Evolutionary conservation across 2,888 invertebrate genomes (phyloP).

Genomic region (Psylliodes chrysocephalus): DNA sequence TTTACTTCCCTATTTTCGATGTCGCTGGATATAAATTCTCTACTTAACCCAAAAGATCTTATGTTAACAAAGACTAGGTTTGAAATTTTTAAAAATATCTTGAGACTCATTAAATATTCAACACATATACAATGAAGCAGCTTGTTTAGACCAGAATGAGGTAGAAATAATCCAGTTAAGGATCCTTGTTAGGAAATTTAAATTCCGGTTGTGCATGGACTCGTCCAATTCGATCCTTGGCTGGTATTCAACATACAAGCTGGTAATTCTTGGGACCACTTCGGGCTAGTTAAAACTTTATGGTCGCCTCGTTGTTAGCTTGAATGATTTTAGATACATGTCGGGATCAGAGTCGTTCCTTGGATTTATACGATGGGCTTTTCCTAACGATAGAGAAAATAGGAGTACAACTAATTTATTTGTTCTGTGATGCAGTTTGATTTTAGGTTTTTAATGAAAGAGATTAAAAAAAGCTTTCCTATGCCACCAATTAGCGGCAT

Average conservation of each 20-base stretch:
- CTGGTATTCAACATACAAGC: constrained; percentile 26
- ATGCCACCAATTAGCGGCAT: no score
- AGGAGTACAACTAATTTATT: no score
- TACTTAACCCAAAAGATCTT: no score
- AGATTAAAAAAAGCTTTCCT: no score
- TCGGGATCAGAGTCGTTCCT: neutral
- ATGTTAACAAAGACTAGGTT: no score
- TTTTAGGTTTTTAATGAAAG: no score
- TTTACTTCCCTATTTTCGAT: no score
- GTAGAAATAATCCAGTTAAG: constrained; percentile 25
- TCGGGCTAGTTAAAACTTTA: constrained; percentile 16
- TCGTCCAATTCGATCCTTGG: constrained; percentile 8
- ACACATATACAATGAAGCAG: neutral
- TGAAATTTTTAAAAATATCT: neutral
- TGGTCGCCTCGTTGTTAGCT: neutral
- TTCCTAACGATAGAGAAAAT: no score
- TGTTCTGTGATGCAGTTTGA: no score
- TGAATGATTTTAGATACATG: constrained; percentile 9
- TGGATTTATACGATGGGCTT: no score
- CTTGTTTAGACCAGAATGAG: neutral
- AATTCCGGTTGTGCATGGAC: constrained; percentile 20
- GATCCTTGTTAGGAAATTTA: constrained; percentile 11
- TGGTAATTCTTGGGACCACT: constrained; percentile 23
- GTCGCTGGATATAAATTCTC: no score
- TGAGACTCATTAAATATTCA: neutral